Base-by-base conservation (phyloP, 2,888 invertebrate species). In the Lepetodrilus schrolli region DNA sequence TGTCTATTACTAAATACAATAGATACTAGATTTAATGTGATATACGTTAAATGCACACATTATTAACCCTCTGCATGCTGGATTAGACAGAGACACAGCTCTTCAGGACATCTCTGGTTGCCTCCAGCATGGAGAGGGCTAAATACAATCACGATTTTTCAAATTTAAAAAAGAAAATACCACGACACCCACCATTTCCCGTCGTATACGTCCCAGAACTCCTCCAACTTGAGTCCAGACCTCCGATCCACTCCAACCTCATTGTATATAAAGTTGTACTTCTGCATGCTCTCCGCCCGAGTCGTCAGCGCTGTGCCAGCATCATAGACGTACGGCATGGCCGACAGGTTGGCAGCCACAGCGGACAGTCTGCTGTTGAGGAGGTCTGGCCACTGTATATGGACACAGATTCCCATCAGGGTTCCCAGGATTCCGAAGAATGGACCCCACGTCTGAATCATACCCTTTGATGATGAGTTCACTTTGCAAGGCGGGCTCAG, bases 161-260 rank as follows among this genome's bases (percentile, higher is more conserved):
- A n/a, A n/a, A n/a, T n/a, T n/a, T n/a, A n/a, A n/a, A n/a, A n/a
- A n/a, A n/a, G n/a, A n/a, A n/a, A n/a, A n/a, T n/a, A n/a, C n/a
- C n/a, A n/a, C n/a, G n/a, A n/a, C n/a, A 76, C 82, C 75, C 77
- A 90, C 90, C 90, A 90, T 81, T 89, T 89, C 23, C 84, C 87
- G 82, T 90, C 89, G 78, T 90, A 90, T 13, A 89, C 79, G 74
- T 89, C 89, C 72, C 81, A 79, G 80, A 87, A 90, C 76, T 90
- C 90, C 51, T 87, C 77, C 13, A 89, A 72, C 4, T 83, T 81
- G 26, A 90, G 79, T 4, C 80, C 74, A 0, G 78, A 80, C 36
- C 89, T 73, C 48, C 85, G 83, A 70, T 90, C 89, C 4, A 90
- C 80, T 8, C 82, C 82, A 21, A 23, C 17, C 17, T 36, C 20